Evolutionary conservation across 2,797 vertebrate species (phyloP), one percentile per base, ranked within the genome.

Genomic region (Steatocranus sp.): DNA sequence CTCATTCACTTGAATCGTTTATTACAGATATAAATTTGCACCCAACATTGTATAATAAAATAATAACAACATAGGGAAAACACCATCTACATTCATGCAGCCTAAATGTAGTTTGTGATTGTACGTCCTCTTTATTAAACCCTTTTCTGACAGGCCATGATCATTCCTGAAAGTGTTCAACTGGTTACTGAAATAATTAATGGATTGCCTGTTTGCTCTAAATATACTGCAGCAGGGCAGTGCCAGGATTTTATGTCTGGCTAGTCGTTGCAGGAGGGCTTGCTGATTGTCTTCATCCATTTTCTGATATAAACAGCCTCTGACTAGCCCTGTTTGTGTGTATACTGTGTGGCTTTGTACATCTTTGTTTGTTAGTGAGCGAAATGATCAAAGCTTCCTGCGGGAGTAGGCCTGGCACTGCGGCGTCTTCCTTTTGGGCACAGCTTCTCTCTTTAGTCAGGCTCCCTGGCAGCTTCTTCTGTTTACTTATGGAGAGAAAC

Each of bases 401-500:
- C 48, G 30, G 66, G 56, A 83, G 32, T 18, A 70, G 51, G 58
- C 58, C 82, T 77, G 83, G 79, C 78, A 81, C 78, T 78, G 76
- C 25, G 1, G 73, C 75, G 18, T 88, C 85, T 86, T 91, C 38
- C 78, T 87, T 80, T 56, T 68, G 77, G 79, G 48, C 82, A 63
- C 75, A 70, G 63, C 23, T 36, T 83, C 70, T 79, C 48, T 86
- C 51, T 89, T 86, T 75, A 49, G 77, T 73, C 50, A 30, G 76
- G 12, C 79, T 87, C 79, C 43, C 56, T 87, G 85, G 76, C 88
- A 75, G 78, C 74, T 27, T 78, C 51, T 17, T 70, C 43, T 90
- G 85, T 93, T 92, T 90, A 88, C 84, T 83, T 76, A 51, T 48
- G 14, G 48, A 56, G 54, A 80, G 54, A 88, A 90, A 80, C 86